These are phyloP conservation scores for Thamnophis elegans DNA, from an alignment of 2,797 vertebrate species.

Conservation along the genomic window DNA sequence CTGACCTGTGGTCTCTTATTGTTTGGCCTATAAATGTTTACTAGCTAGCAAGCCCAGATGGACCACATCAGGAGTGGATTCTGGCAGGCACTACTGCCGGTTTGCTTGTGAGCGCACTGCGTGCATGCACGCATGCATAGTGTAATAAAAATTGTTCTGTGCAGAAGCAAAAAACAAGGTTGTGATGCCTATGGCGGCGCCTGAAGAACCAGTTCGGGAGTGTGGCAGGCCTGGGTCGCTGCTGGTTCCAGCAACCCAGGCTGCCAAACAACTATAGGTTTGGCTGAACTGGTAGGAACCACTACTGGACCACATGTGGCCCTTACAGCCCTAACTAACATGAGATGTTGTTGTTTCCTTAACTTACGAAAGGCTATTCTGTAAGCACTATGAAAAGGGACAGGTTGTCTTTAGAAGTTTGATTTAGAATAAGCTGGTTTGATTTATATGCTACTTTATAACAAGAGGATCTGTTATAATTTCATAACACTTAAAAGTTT, in stretches of 20 bases:
- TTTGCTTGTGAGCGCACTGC: no score
- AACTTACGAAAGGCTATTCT: background rate
- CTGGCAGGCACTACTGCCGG: no score
- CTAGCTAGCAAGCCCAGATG: background rate
- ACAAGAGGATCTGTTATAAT: background rate
- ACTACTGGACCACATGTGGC: background rate
- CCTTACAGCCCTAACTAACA: background rate
- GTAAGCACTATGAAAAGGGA: background rate
- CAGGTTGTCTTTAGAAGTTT: background rate
- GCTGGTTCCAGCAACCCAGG: no score
- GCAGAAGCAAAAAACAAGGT: no score
- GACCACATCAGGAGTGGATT: background rate
- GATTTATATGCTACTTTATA: background rate
- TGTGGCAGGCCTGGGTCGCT: no score
- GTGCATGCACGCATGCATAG: no score
- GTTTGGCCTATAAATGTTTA: background rate
- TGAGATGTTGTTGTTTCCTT: background rate
- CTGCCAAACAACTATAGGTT: no score
- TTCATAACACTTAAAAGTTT: background rate
- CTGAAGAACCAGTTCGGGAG: no score
- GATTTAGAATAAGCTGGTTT: background rate
- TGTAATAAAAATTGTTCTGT: no score
- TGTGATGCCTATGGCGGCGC: no score
- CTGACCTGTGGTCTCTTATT: background rate
- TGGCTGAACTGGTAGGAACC: no score